Percentiles rank a stretch among this genome's conserved stretches.
Evolutionary conservation across 1,140 invertebrate species (phyloP).

Genomic region (Zaprionus tsacasi): DNA sequence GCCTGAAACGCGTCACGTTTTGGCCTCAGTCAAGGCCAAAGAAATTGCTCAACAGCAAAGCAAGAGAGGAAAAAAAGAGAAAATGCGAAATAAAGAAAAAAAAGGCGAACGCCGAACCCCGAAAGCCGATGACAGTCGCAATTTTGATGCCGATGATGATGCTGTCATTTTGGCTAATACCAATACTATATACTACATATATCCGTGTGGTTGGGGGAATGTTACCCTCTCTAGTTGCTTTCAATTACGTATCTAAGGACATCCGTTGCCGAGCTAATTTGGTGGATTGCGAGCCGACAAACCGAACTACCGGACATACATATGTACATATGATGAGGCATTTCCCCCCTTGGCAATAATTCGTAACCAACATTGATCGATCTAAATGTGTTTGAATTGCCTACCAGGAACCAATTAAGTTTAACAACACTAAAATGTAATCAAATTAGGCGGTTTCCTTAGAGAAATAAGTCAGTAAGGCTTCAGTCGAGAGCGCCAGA

Average conservation of each 20-base stretch:
- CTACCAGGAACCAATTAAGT: neutral
- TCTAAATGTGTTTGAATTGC: neutral
- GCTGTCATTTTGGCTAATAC: constrained; percentile 41
- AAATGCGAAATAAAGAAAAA: constrained; percentile 21
- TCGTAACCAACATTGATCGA: neutral
- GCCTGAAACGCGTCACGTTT: constrained; percentile 45
- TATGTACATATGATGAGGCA: constrained; percentile 9
- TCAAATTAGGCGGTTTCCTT: neutral
- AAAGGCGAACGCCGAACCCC: constrained; percentile 13
- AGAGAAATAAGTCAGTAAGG: too few species aligned
- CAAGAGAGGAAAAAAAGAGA: constrained; percentile 11
- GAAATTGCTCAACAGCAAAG: constrained; percentile 10
- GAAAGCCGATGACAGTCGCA: constrained; percentile 47
- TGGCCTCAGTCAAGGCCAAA: constrained; percentile 64
- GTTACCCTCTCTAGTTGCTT: neutral
- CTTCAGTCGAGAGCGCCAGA: too few species aligned
- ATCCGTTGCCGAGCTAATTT: constrained; percentile 61
- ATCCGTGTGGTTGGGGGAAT: neutral
- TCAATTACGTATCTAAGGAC: constrained; percentile 14
- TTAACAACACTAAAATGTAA: constrained; percentile 1
- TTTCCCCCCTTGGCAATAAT: constrained; percentile 3
- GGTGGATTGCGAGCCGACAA: constrained; percentile 5
- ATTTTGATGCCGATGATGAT: constrained; percentile 38
- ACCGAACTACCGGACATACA: neutral
- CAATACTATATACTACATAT: constrained; percentile 15